phyloP scores from a whole-genome alignment of 2,797 vertebrate species.

The Notamacropus eugenii region DNA sequence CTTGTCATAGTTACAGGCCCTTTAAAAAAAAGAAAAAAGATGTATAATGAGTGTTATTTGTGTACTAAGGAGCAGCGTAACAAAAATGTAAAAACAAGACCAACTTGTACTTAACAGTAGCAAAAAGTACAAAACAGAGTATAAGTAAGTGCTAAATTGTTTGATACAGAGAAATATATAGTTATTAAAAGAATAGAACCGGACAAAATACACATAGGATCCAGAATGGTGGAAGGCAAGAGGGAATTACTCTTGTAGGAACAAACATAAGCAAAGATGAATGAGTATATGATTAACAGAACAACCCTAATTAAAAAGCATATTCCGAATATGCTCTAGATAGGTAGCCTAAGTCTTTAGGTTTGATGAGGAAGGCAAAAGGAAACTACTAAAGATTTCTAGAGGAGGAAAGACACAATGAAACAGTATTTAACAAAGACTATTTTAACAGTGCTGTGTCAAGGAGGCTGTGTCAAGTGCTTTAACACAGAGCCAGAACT shows the following conservation, averaged over 20 bases:
- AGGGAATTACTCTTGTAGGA: neutral
- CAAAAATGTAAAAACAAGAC: neutral
- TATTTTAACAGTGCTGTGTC: neutral
- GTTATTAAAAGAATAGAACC: neutral
- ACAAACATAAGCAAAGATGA: neutral
- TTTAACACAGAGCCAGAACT: neutral
- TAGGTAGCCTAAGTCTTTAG: neutral
- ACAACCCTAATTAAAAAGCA: neutral
- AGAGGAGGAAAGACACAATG: neutral
- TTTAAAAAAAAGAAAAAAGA: slow-evolving; percentile 45
- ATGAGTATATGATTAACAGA: neutral
- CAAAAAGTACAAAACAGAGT: neutral
- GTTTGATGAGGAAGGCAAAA: neutral
- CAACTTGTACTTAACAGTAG: neutral
- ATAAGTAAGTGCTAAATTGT: neutral
- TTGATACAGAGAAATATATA: neutral
- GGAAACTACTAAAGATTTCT: neutral
- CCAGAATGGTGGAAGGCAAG: neutral
- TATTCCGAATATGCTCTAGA: neutral
- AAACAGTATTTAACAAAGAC: neutral
- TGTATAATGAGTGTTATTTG: neutral
- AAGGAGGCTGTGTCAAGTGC: neutral
- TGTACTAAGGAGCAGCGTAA: neutral
- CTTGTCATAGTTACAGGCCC: slow-evolving; percentile 84
- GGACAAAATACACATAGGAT: neutral